Conservation (phyloP, 2,113 vertebrate genomes). For the Antechinus stuartii region DNA sequence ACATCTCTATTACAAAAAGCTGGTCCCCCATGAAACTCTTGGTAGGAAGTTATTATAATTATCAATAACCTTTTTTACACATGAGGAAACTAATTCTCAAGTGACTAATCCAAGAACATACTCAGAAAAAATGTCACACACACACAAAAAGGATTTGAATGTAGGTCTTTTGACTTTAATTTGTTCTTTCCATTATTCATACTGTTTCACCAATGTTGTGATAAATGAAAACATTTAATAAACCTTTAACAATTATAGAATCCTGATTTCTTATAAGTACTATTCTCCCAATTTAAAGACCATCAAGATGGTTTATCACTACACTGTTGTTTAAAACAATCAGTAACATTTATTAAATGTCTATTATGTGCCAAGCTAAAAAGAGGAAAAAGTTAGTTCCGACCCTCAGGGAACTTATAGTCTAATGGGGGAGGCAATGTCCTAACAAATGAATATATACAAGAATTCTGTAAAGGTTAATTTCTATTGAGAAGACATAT, state of each 20-base stretch:
- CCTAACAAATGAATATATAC: constrained; percentile 3
- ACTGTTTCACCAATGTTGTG: background rate
- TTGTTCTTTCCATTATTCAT: background rate
- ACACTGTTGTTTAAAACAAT: background rate
- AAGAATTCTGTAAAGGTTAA: background rate
- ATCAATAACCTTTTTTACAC: background rate
- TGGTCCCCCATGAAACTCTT: background rate
- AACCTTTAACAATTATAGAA: background rate
- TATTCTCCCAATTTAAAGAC: background rate
- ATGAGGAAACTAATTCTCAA: background rate
- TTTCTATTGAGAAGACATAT: background rate
- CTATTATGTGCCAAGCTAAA: background rate
- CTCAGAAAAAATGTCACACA: background rate
- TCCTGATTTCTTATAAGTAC: background rate
- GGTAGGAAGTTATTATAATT: background rate
- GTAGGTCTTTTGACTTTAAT: background rate
- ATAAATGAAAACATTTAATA: background rate
- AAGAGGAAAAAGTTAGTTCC: background rate
- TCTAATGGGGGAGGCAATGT: background rate
- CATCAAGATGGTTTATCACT: background rate
- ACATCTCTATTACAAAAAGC: background rate
- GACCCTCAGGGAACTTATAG: background rate
- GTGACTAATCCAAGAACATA: background rate
- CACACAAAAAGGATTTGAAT: background rate
- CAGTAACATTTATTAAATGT: background rate